Evolutionary conservation across 1,140 invertebrate genomes (phyloP).

Genomic region (Proctacanthus coquilletti): DNA sequence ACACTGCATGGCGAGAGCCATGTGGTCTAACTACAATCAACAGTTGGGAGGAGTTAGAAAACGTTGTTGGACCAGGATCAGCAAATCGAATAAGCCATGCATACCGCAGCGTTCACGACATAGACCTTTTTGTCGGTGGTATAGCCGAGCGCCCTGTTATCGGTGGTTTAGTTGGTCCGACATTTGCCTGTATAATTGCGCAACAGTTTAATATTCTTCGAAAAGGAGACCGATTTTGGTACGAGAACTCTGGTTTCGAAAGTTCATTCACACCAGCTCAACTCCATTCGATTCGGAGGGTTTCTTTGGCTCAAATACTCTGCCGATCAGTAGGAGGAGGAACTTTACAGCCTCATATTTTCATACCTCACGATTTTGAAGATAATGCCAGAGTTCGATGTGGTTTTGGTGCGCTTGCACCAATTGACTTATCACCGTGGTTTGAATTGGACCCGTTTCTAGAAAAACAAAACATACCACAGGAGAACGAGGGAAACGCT

Average conservation of each 20-base stretch:
- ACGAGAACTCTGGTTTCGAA: conserved; percentile 59
- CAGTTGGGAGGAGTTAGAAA: conserved; percentile 59
- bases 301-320: conserved; percentile 66
- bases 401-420: conserved; percentile 15
- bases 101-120: conserved; percentile 63
- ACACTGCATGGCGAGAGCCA: conserved; percentile 63
- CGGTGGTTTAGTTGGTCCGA: conserved; percentile 82
- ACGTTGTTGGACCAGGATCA: conserved; percentile 49
- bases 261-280: conserved; percentile 70
- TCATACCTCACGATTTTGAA: conserved; percentile 20
- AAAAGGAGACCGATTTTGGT: conserved; percentile 88
- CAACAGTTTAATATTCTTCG: conserved; percentile 79
- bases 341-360: conserved; percentile 26
- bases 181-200: conserved; percentile 90
- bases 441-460: conserved; percentile 25
- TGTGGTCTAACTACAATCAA: conserved; percentile 57
- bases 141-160: conserved; percentile 63
- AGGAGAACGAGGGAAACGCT: neutral
- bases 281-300: conserved; percentile 65
- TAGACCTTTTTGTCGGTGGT: conserved; percentile 84
- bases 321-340: conserved; percentile 40
- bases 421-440: conserved; percentile 27
- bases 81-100: conserved; percentile 44
- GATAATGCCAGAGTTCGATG: conserved; percentile 22
- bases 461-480: neutral